phyloP scores from a whole-genome alignment of 2,113 vertebrate genomes.

The Oryzias woworae region DNA sequence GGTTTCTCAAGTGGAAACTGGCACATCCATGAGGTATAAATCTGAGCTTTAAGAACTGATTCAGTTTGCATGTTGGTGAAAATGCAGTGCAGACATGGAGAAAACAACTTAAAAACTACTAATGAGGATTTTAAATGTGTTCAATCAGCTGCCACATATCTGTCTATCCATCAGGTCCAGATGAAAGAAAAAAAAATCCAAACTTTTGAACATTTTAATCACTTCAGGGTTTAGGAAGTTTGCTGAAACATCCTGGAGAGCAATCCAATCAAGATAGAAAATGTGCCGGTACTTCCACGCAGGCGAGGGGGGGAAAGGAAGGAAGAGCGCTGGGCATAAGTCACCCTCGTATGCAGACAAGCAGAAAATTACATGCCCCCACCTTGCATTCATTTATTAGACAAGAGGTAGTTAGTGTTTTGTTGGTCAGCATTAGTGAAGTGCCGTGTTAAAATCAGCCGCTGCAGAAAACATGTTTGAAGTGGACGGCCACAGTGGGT shows the following conservation, averaged over 20 bases:
- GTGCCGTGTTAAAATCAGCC: conserved; percentile 46
- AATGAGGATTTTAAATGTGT: no score
- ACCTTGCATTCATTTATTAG: conserved; percentile 69
- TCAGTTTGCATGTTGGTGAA: background rate
- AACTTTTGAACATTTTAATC: conserved; percentile 32
- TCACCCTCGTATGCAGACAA: conserved; percentile 78
- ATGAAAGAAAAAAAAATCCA: conserved; percentile 13
- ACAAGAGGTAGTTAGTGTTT: conserved; percentile 65
- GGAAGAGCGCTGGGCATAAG: conserved; percentile 63
- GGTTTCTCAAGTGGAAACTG: conserved; percentile 57
- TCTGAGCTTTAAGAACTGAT: conserved; percentile 13
- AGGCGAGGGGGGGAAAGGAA: conserved; percentile 38
- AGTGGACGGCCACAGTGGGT: background rate
- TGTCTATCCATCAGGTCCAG: background rate
- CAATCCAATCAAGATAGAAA: conserved; percentile 20
- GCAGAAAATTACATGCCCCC: conserved; percentile 79
- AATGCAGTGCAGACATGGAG: background rate
- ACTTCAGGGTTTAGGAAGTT: conserved; percentile 31
- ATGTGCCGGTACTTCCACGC: conserved; percentile 26
- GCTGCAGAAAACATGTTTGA: conserved; percentile 8
- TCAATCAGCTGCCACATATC: no score
- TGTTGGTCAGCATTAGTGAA: conserved; percentile 73
- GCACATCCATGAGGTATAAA: conserved; percentile 45
- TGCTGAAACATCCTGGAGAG: conserved; percentile 27
- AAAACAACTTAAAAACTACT: background rate